Base-by-base conservation (phyloP, 2,113 vertebrate genomes). In the Corythornis madagascariensis region DNA sequence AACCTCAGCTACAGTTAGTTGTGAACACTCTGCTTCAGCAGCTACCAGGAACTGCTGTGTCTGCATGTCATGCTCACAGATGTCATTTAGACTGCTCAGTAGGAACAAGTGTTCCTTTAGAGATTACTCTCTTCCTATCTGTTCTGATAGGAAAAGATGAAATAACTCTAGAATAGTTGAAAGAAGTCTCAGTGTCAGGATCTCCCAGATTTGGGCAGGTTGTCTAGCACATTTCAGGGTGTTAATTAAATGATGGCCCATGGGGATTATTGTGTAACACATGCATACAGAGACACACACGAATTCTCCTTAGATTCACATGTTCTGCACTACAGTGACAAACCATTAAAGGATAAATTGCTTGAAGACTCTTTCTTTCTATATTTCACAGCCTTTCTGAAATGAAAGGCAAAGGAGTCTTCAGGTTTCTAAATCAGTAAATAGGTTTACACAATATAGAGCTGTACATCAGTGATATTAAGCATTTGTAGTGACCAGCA, bases 51-150 rank as follows among this genome's bases (percentile, higher is more conserved):
- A 96, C 47, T 90, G 95, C 95, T 96, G 93, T 1, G 16, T 93
- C 81, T 87, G 93, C 92, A 86, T 43, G 67, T 89, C 69, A 66
- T 28, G 61, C 66, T 91, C 78, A 75, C 83, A 96, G 94, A 95
- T 91, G 85, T 93, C 88, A 93, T 77, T 94, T 60, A 70, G 78
- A 50, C 50, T 94, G 92, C 83, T 86, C 38, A n/a, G 78, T 83
- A 84, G 79, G 91, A 95, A 83, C 86, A 96, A 96, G 83, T 48
- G 87, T 45, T 94, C 82, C 87, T 92, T 95, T 48, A 90, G 89
- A 91, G 83, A 89, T 85, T 79, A 52, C 16, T 86, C 59, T 52
- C 45, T 90, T 59, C 50, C 59, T 90, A 21, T 69, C 70, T 45
- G 15, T 47, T 57, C 65, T 0, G 8, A 52, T 6, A 86, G 17